Evolutionary conservation across 2,888 invertebrate species (phyloP).

Genomic region (Nasonia oneida): DNA sequence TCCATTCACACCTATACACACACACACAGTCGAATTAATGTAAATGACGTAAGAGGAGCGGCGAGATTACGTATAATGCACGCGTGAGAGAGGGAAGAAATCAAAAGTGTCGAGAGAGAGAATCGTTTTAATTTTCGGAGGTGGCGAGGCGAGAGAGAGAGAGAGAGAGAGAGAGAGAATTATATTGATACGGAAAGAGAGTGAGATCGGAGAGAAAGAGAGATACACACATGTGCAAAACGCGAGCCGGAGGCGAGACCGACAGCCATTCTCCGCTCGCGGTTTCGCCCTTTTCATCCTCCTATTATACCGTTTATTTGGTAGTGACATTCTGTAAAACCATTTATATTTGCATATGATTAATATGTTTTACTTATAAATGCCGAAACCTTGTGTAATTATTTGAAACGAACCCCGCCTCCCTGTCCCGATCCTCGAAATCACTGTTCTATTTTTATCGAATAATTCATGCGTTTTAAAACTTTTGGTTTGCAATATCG

Average conservation of each 20-base stretch:
- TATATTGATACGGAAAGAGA: conserved; percentile 18
- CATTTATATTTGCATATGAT: conserved; percentile 78
- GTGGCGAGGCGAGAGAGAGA: neutral
- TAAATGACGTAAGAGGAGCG: neutral
- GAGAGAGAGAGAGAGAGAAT: neutral
- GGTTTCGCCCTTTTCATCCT: conserved; percentile 68
- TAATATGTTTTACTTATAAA: conserved; percentile 77
- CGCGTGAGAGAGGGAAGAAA: neutral
- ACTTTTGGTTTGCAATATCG: neutral
- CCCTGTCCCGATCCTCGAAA: neutral
- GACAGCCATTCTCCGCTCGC: conserved; percentile 15
- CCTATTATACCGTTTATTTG: conserved; percentile 75
- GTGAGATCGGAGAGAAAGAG: conserved; percentile 49
- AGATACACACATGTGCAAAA: conserved; percentile 64
- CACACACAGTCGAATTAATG: conserved; percentile 18
- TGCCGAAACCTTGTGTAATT: conserved; percentile 38
- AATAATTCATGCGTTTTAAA: neutral
- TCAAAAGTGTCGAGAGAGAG: neutral
- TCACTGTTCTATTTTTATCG: neutral
- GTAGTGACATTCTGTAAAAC: conserved; percentile 75
- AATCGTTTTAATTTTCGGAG: neutral
- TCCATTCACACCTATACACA: conserved; percentile 14
- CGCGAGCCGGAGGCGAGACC: conserved; percentile 47
- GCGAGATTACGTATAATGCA: conserved; percentile 14
- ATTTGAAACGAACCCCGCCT: conserved; percentile 2